These are phyloP conservation scores for Clarias gariepinus DNA, from an alignment of 2,113 vertebrate species.

Conservation along the genomic window DNA sequence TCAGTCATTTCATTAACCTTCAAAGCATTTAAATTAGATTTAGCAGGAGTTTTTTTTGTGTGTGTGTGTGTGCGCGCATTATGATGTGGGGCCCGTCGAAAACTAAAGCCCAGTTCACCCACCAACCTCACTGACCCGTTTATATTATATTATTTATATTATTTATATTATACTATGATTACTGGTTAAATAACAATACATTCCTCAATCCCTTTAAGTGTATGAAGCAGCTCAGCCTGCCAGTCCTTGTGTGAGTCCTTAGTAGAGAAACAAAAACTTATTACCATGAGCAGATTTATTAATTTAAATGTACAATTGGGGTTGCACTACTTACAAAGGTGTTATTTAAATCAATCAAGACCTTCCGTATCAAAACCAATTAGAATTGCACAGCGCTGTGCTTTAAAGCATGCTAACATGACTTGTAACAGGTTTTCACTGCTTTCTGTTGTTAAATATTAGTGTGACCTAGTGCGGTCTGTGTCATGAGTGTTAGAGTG, in stretches of 20 bases:
- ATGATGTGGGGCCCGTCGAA: too few relatives aligned
- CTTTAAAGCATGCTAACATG: neutral
- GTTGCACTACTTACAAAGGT: neutral
- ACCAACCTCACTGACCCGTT: too few relatives aligned
- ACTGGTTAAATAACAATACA: neutral
- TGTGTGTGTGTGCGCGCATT: too few relatives aligned
- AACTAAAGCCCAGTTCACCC: too few relatives aligned
- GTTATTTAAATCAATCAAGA: neutral
- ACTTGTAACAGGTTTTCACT: neutral
- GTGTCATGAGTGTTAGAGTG: neutral
- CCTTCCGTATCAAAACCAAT: neutral
- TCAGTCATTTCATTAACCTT: too few relatives aligned
- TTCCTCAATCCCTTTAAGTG: neutral
- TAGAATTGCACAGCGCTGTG: neutral
- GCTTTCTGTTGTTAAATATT: neutral
- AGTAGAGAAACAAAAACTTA: neutral
- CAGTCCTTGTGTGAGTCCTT: neutral
- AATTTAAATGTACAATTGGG: neutral
- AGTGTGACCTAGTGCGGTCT: neutral
- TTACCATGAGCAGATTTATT: neutral
- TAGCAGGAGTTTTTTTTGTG: too few relatives aligned
- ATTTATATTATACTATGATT: too few relatives aligned
- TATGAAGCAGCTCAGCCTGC: neutral
- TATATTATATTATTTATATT: too few relatives aligned
- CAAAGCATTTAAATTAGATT: too few relatives aligned